These are phyloP conservation scores for Gymnopithys bicolor DNA, from an alignment of 2,797 vertebrate species.

Conservation along the genomic window DNA sequence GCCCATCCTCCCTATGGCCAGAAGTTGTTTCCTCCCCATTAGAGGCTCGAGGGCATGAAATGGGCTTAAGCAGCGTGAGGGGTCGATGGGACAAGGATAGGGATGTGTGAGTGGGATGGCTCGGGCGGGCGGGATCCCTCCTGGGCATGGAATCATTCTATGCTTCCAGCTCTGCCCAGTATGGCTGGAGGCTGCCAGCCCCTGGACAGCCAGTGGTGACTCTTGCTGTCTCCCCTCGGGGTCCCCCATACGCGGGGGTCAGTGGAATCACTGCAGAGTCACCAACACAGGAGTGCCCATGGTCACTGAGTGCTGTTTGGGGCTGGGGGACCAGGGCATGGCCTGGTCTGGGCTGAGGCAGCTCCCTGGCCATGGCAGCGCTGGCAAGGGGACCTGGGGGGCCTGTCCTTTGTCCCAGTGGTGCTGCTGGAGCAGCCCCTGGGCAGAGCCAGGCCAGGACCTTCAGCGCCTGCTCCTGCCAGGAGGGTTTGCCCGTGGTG, in stretches of 20 bases:
- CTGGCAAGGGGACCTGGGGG: fast-evolving
- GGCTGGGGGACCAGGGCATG: neutral
- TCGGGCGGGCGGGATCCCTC: fast-evolving
- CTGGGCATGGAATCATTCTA: neutral
- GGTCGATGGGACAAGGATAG: neutral
- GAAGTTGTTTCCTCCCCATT: neutral
- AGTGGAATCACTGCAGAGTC: neutral
- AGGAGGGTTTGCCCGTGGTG: fast-evolving
- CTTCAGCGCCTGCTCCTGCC: fast-evolving
- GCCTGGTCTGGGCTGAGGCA: neutral
- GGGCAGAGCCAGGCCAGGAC: neutral
- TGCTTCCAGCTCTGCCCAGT: neutral
- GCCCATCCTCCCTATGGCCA: neutral
- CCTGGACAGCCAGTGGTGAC: neutral
- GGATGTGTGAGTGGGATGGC: neutral
- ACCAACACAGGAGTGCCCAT: fast-evolving
- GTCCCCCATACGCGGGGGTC: fast-evolving
- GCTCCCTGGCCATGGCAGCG: fast-evolving
- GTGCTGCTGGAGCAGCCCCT: neutral
- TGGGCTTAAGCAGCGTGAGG: neutral
- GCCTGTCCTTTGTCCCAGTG: neutral
- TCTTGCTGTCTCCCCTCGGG: fast-evolving
- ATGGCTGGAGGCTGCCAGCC: neutral
- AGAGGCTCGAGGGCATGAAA: neutral
- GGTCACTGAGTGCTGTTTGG: neutral